Base-by-base conservation (phyloP, 2,888 invertebrate genomes). In the Taphrorychus bicolor region DNA sequence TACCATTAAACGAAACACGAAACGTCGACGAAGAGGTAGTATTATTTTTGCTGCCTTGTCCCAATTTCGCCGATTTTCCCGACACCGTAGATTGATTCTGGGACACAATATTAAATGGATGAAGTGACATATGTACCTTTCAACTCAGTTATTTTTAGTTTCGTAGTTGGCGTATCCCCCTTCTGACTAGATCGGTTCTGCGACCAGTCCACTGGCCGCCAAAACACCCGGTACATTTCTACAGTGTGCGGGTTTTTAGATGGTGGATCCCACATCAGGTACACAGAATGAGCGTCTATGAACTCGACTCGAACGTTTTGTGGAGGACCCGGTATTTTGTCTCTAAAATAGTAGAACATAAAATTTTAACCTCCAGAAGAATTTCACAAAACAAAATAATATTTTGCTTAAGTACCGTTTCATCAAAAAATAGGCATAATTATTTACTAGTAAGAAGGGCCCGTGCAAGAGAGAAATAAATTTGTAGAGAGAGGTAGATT, bases 141-240 rank as follows among this genome's bases (percentile, higher is more conserved):
- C 19, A 94, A 84, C 0, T 89, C 88, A n/a, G 86, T 85, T 57
- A 93, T 87, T 70, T 86, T 88, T 54, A 91, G 86, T 77, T 87
- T 89, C 48, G 89, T 91, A 73, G 88, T 87, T 72, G 89, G 87
- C 9, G 92, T 92, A 83, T 93, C 93, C 72, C 85, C 82, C 86
- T 91, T 86, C 83, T 87, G 70, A 82, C 90, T 76, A 82, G 86
- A 77, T 84, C 73, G 74, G 16, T 67, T 72, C 2, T 82, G 77
- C 0, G 75, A 54, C n/a, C n/a, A 70, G 59, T 91, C 90, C 59
- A 88, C 85, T 42, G 88, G 87, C 69, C 91, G 86, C 90, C 93
- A 93, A 83, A 93, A 92, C 71, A 94, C 90, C 72, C 93, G 87
- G 84, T 94, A 94, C 73, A 92, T 85, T 82, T 93, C 91, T 1